Evolutionary conservation across 1,140 invertebrate genomes (phyloP).

Genomic region (Drosophila subpulchrella): DNA sequence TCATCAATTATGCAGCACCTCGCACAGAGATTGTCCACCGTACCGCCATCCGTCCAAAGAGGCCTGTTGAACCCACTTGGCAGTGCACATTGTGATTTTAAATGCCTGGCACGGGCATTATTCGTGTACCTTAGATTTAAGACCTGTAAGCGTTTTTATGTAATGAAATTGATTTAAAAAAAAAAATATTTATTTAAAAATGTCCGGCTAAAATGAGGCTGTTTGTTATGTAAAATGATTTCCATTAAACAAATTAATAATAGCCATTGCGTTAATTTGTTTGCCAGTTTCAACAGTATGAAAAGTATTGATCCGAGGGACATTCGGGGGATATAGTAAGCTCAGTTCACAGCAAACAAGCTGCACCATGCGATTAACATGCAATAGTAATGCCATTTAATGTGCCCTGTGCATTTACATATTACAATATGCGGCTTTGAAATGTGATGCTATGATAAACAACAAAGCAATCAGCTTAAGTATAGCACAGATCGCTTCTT

Average conservation of each 20-base stretch:
- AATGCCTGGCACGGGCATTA: slow-evolving; percentile 24
- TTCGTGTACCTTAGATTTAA: slow-evolving; percentile 19
- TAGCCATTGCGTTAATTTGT: slow-evolving; percentile 24
- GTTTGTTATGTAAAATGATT: too few species aligned
- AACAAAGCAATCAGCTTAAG: slow-evolving; percentile 51
- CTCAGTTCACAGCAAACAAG: slow-evolving; percentile 31
- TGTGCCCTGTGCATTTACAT: slow-evolving; percentile 37
- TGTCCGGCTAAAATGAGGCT: background rate
- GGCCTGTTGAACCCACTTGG: slow-evolving; percentile 1
- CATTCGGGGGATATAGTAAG: slow-evolving; percentile 15
- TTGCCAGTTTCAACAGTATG: slow-evolving; percentile 11
- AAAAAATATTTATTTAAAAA: too few species aligned
- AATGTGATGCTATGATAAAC: slow-evolving; percentile 53
- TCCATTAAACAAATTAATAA: slow-evolving; percentile 8
- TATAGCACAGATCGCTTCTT: slow-evolving; percentile 28
- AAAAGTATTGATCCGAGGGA: slow-evolving; percentile 19
- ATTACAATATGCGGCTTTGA: slow-evolving; percentile 37
- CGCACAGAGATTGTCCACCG: slow-evolving; percentile 28
- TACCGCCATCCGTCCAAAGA: slow-evolving; percentile 15
- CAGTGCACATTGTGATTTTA: slow-evolving; percentile 50
- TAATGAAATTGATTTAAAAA: slow-evolving; percentile 20
- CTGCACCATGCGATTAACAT: slow-evolving; percentile 47
- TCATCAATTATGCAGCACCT: slow-evolving; percentile 47
- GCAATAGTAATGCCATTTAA: slow-evolving; percentile 44
- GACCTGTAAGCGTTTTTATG: slow-evolving; percentile 8